Conservation (phyloP, 2,797 vertebrate species). For the Sphaeramia orbicularis region DNA sequence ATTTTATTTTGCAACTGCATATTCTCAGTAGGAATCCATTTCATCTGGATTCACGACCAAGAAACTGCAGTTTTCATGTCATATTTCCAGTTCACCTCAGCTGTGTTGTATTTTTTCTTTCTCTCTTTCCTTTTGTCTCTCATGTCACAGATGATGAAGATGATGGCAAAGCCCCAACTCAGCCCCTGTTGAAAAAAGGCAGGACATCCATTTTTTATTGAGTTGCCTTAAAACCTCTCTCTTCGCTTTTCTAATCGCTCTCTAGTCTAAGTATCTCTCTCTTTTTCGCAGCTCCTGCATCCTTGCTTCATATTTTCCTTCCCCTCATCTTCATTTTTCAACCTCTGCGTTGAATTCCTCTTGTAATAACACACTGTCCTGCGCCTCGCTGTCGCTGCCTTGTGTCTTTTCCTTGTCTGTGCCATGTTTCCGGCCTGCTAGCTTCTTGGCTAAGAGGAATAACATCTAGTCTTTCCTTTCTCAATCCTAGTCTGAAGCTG, state of each 20-base stretch:
- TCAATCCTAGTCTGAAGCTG: conserved; percentile 30
- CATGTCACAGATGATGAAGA: conserved; percentile 94
- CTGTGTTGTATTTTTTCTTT: conserved; percentile 76
- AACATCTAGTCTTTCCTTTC: conserved; percentile 45
- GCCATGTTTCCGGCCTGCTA: conserved; percentile 29
- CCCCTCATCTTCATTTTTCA: conserved; percentile 24
- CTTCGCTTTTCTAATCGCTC: conserved; percentile 16
- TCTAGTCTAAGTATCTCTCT: conserved; percentile 26
- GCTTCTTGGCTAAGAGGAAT: conserved; percentile 40
- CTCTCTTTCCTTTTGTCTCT: conserved; percentile 79
- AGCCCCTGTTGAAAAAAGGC: conserved; percentile 99
- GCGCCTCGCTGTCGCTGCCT: conserved; percentile 50
- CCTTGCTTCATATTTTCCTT: conserved; percentile 12
- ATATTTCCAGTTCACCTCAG: conserved; percentile 78
- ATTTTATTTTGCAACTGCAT: background rate
- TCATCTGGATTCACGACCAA: background rate
- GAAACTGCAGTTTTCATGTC: conserved; percentile 15
- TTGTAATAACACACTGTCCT: conserved; percentile 38
- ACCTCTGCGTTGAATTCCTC: conserved; percentile 35
- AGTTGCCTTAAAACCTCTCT: conserved; percentile 48
- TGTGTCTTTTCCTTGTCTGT: conserved; percentile 24
- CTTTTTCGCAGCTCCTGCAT: conserved; percentile 6
- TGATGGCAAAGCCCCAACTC: conserved; percentile 93
- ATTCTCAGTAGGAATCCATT: background rate
- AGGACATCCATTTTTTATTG: conserved; percentile 87